Base-by-base conservation (phyloP, 2,797 vertebrate genomes). In the Peromyscus melanophrys region DNA sequence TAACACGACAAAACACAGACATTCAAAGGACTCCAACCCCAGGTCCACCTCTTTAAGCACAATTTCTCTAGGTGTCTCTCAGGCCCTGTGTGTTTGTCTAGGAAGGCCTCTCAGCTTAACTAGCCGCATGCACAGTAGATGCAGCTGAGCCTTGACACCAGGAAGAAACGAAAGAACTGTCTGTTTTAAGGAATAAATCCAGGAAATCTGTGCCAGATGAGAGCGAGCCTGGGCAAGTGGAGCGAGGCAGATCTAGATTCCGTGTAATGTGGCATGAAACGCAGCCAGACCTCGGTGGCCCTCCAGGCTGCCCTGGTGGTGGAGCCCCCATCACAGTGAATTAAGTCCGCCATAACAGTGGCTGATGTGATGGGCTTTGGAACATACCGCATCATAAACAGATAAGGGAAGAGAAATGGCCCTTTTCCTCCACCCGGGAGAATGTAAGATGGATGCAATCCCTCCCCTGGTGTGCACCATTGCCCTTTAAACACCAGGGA, bases 301-400 rank as follows among this genome's bases (percentile, higher is more conserved):
- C 0, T 49, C 83, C 40, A 29, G 2, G 90, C 7, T 1, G 83
- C 94, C 93, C 95, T 63, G 86, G 92, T 34, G n/a, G 80, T 0
- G 73, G 89, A 71, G 96, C 8, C 49, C 92, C 96, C 94, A 95
- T 96, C 97, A 95, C 95, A 95, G 96, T 0, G 46, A 96, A 95
- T 96, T 92, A 97, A 91, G 98, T 94, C 96, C 92, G 59, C 97
- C 97, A 61, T 71, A 94, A 97, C 96, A 96, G 94, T 57, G 34
- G 82, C 97, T 96, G 98, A 93, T 83, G 96, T 49, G 97, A 97
- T 92, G 34, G n/a, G 97, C 98, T 96, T 80, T 93, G 98, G 97
- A 98, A 98, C 93, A 49, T 34, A 93, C 95, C 85, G 34, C 95
- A 82, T 49, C 96, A 88, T 95, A 98, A 98, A 98, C 97, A 97